Base-by-base conservation (phyloP, 1,140 invertebrate species). In the Achatina immaculata region DNA sequence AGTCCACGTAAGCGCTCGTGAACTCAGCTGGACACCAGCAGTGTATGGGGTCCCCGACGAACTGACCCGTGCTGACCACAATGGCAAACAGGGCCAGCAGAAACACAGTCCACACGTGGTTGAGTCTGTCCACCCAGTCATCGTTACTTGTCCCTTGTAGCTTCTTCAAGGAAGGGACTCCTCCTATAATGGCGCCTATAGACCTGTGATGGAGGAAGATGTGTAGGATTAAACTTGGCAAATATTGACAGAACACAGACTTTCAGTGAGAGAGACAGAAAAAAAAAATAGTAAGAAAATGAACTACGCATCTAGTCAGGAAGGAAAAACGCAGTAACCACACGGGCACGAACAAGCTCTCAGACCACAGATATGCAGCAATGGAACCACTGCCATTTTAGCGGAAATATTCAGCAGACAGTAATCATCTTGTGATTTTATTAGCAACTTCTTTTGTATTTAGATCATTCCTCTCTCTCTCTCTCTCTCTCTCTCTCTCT, bases 31-130 rank as follows among this genome's bases (percentile, higher is more conserved):
- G 90, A 48, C 84, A 85, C 91, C 91, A 92, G 84, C 91, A 92
- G 78, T 91, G 88, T 36, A 92, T 90, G 2, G 90, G 90, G 75
- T 92, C 90, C 3, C 91, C 91, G 0, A 91, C 90, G 71, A 90
- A 90, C 81, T 90, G 89, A 2, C 85, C 81, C 0, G 88, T 88
- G 31, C 85, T 85, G 68, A 90, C 85, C 0, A 89, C 83, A 45
- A 89, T 84, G 36, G 86, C 87, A 55, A 89, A 88, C 24, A 90
- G 66, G 28, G 88, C 80, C 36, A 90, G 45, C 6, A 90, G 75
- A 21, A 87, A 81, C 0, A 89, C 88, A 0, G 88, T 86, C 78
- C 86, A 90, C 7, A 86, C 78, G 81, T 89, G 88, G 80, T 86
- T 90, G 21, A 90, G 77, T 21, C 88, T 76, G 69, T 90, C 89